Conservation (phyloP, 2,888 invertebrate genomes). For the Agriotes lineatus region DNA sequence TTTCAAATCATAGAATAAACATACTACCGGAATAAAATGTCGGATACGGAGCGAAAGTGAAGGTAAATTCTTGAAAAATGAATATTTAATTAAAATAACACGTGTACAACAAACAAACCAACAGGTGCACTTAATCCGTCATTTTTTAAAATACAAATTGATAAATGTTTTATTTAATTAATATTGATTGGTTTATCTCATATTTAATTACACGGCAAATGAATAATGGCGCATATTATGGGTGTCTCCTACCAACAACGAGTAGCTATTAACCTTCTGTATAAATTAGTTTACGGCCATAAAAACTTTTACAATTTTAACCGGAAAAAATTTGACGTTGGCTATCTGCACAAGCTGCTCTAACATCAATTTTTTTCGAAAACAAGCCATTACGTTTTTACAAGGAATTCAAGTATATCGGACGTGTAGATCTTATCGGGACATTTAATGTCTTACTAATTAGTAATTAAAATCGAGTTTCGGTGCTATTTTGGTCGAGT, state of each 20-base stretch:
- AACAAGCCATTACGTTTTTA: slow-evolving; percentile 23
- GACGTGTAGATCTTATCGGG: slow-evolving; percentile 15
- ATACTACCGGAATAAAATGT: too few relatives aligned
- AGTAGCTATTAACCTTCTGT: slow-evolving; percentile 49
- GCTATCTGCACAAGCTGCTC: slow-evolving; percentile 5
- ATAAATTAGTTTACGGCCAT: slow-evolving; percentile 28
- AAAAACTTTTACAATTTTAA: slow-evolving; percentile 16
- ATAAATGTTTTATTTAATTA: slow-evolving; percentile 47
- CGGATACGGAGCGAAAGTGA: not conserved
- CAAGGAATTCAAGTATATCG: slow-evolving; percentile 19
- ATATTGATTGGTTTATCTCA: slow-evolving; percentile 56
- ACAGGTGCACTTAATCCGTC: slow-evolving; percentile 23
- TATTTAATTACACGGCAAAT: slow-evolving; percentile 54
- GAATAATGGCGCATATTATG: slow-evolving; percentile 54
- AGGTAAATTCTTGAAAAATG: not conserved
- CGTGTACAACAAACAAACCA: not conserved
- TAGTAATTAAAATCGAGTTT: slow-evolving; percentile 37
- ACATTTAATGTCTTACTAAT: slow-evolving; percentile 30
- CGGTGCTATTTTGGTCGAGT: slow-evolving; percentile 18
- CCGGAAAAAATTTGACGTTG: slow-evolving; percentile 5
- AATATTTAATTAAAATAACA: slow-evolving; percentile 9
- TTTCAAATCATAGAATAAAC: too few relatives aligned
- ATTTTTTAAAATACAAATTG: slow-evolving; percentile 3
- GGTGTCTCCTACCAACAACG: slow-evolving; percentile 50
- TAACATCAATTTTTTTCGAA: slow-evolving; percentile 14